These are phyloP conservation scores for Muscidifurax raptorellus DNA, from an alignment of 1,140 invertebrate genomes.

Conservation along the genomic window DNA sequence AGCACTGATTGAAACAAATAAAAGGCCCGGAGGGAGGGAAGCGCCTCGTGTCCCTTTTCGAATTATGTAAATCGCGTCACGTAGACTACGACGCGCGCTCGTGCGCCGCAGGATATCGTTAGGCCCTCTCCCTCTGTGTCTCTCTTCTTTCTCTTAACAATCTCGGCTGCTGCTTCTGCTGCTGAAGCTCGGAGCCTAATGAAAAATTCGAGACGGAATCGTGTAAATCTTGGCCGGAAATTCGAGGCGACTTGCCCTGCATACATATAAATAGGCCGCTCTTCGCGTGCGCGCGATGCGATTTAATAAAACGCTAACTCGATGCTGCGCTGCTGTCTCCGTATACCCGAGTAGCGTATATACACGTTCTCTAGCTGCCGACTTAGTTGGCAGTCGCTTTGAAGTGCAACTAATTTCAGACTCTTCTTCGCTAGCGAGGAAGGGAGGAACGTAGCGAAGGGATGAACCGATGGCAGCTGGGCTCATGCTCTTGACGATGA, in stretches of 20 bases:
- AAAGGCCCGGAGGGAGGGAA: constrained; percentile 4
- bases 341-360: neutral
- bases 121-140: constrained; percentile 12
- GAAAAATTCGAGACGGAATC: constrained; percentile 46
- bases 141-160: neutral
- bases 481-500: neutral
- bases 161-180: neutral
- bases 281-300: neutral
- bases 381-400: constrained; percentile 3
- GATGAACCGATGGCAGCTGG: neutral
- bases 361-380: neutral
- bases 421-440: neutral
- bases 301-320: constrained; percentile 42
- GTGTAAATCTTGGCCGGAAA: constrained; percentile 36
- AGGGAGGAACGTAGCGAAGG: neutral
- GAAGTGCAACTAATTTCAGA: constrained; percentile 44
- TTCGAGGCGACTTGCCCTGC: constrained; percentile 17
- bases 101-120: constrained; percentile 41
- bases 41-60: constrained; percentile 20
- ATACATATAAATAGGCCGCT: constrained; percentile 26
- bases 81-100: constrained; percentile 22
- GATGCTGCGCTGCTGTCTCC: neutral
- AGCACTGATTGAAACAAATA: constrained; percentile 50
- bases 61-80: constrained; percentile 48
- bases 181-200: constrained; percentile 1